A percentile compares a stretch with the other conserved stretches of the same genome.
These are phyloP conservation scores for Leuctra nigra DNA, from an alignment of 2,888 invertebrate species.

Conservation along the genomic window DNA sequence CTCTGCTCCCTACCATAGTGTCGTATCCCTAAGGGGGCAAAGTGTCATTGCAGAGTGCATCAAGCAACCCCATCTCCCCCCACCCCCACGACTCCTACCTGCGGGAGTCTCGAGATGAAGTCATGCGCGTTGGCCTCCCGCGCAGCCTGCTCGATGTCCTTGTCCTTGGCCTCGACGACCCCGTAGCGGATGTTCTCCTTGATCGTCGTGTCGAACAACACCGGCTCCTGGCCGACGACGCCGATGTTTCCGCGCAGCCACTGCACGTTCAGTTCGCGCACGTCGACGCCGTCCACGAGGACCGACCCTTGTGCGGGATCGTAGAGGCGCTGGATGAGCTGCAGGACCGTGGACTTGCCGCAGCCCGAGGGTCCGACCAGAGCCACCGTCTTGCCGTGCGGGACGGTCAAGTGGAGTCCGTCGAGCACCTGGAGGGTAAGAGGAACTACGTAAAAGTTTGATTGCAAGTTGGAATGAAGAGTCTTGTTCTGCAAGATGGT, in stretches of 20 bases:
- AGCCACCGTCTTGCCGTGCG: constrained; percentile 61
- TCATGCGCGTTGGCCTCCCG: constrained; percentile 69
- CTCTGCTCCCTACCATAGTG: constrained; percentile 71
- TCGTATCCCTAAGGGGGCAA: constrained; percentile 53
- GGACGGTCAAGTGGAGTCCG: constrained; percentile 54
- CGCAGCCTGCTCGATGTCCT: constrained; percentile 62
- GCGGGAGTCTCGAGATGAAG: constrained; percentile 65
- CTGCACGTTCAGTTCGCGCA: constrained; percentile 60
- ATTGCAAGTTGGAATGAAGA: no score
- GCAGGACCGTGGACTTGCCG: constrained; percentile 75
- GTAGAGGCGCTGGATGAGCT: constrained; percentile 68
- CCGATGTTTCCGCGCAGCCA: constrained; percentile 73
- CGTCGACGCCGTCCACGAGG: constrained; percentile 51
- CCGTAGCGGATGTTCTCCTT: constrained; percentile 85
- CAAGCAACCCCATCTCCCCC: background rate
- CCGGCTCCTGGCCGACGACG: constrained; percentile 83
- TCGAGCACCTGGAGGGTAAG: constrained; percentile 53
- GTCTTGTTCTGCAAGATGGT: no score
- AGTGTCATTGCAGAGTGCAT: background rate
- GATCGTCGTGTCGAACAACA: constrained; percentile 75
- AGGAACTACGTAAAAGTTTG: no score
- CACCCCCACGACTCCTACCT: constrained; percentile 40
- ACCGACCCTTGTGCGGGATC: constrained; percentile 50
- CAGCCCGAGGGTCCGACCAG: constrained; percentile 70
- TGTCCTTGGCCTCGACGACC: constrained; percentile 54